These are phyloP conservation scores for Bombus balteatus DNA, from an alignment of 1,140 invertebrate genomes.

Conservation along the genomic window DNA sequence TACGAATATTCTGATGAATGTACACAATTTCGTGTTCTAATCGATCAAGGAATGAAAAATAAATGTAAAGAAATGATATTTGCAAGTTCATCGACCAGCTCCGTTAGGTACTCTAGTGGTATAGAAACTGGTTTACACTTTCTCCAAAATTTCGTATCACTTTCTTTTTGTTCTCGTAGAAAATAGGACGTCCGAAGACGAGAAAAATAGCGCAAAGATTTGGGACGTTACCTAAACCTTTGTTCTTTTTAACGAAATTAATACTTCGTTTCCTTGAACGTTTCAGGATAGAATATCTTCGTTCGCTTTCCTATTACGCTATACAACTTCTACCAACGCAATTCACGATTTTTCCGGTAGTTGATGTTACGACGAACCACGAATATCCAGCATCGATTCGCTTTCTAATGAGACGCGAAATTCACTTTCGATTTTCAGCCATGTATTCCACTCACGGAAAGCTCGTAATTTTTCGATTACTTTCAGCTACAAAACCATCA, in stretches of 20 bases:
- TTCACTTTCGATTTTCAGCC: slow-evolving; percentile 53
- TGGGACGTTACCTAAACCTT: no score
- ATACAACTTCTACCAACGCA: background rate
- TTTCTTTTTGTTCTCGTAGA: slow-evolving; percentile 15
- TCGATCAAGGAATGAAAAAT: background rate
- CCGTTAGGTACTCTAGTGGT: background rate
- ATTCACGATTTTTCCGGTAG: slow-evolving; percentile 1
- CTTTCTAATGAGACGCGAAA: slow-evolving; percentile 49
- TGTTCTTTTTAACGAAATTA: background rate
- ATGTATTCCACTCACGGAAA: background rate
- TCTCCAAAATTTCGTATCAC: slow-evolving; percentile 50
- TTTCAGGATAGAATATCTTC: background rate
- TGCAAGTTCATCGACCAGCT: background rate
- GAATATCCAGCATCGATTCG: slow-evolving; percentile 20
- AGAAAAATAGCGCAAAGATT: background rate
- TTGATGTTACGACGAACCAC: background rate
- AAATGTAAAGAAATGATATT: background rate
- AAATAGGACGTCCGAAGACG: background rate
- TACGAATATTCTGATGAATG: no score
- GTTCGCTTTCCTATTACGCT: background rate
- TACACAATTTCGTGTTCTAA: background rate
- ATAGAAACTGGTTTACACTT: slow-evolving; percentile 52
- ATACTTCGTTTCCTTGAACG: background rate
- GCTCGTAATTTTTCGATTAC: background rate
- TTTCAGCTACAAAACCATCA: background rate